phyloP scores from a whole-genome alignment of 2,113 vertebrate genomes.

The Ceratotherium simum region DNA sequence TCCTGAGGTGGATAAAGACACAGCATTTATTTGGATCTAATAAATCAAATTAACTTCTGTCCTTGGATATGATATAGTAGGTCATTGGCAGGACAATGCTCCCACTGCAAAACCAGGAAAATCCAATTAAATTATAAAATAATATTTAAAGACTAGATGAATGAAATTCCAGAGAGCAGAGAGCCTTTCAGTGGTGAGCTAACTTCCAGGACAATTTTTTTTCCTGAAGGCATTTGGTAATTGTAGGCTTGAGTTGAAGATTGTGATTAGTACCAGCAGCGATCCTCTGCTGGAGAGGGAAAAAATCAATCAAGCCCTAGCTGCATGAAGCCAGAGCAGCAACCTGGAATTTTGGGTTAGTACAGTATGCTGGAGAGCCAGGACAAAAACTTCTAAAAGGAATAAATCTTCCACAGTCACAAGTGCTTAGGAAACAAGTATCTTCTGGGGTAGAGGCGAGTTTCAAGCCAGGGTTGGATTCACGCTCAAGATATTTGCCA shows the following conservation, averaged over 20 bases:
- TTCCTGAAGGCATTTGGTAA: not conserved
- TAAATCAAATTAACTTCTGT: not conserved
- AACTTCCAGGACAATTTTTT: not conserved
- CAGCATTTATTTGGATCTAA: not conserved
- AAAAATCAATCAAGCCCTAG: not conserved
- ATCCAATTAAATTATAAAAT: not conserved
- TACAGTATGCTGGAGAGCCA: not conserved
- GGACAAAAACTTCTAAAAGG: not conserved
- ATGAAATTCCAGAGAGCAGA: not conserved
- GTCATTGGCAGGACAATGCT: not conserved
- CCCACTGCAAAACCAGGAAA: not conserved
- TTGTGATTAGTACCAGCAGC: not conserved
- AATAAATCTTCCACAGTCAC: not conserved
- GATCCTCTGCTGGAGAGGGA: not conserved
- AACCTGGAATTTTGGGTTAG: not conserved
- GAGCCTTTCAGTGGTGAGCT: not conserved
- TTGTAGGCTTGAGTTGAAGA: not conserved
- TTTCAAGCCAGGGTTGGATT: not conserved
- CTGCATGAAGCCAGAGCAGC: not conserved
- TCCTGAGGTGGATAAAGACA: not conserved
- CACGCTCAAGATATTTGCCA: not conserved
- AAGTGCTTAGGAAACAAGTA: not conserved
- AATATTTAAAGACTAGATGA: not conserved
- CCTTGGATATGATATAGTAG: not conserved
- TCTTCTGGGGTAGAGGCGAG: not conserved